Conservation (phyloP, 2,113 vertebrate species). For the Calidris pugnax region DNA sequence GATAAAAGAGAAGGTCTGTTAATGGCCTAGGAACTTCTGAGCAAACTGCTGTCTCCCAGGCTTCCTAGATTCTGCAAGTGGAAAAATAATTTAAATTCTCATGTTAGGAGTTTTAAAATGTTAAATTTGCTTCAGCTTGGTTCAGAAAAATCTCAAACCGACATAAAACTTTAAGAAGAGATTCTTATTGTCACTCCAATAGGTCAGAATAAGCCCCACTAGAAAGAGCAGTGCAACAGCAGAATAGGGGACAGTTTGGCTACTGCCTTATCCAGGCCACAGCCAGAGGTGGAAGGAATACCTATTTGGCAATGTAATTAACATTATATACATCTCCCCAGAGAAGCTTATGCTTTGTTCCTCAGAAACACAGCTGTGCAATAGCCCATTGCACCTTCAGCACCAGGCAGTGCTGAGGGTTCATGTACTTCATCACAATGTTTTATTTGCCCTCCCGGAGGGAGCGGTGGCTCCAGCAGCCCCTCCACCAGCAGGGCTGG, state of each 20-base stretch:
- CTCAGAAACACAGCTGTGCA: background rate
- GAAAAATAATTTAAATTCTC: background rate
- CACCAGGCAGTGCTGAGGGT: background rate
- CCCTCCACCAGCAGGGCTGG: background rate
- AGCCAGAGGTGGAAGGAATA: background rate
- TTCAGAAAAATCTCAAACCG: background rate
- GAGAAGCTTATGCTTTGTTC: background rate
- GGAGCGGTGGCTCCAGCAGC: background rate
- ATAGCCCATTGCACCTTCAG: background rate
- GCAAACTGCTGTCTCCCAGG: background rate
- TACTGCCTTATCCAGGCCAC: background rate
- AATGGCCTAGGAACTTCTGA: background rate
- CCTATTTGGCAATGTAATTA: background rate
- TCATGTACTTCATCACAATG: background rate
- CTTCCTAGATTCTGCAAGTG: background rate
- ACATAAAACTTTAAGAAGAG: background rate
- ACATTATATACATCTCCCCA: fast-evolving
- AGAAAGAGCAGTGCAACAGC: background rate
- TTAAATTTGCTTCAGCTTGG: background rate
- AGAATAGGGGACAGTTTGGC: background rate
- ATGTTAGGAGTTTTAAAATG: background rate
- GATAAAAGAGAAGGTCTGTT: background rate
- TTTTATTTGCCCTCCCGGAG: background rate
- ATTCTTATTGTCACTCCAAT: background rate
- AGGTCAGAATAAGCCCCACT: background rate